Conservation (phyloP, 2,888 invertebrate genomes). For the Catocala fraxini region DNA sequence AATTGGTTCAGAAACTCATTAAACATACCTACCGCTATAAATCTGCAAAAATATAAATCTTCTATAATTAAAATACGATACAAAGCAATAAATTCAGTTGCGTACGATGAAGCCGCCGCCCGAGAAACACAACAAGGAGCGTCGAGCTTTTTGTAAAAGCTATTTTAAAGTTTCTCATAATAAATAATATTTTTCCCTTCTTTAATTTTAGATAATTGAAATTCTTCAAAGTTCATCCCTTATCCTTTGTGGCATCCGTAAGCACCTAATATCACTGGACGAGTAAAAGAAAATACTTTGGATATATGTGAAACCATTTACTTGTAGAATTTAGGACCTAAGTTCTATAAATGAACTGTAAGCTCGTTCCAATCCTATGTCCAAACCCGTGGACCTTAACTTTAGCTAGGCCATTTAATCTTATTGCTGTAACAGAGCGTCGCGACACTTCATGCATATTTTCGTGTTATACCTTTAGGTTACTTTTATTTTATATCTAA, state of each 20-base stretch:
- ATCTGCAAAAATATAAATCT: slow-evolving; percentile 58
- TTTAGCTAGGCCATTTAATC: slow-evolving; percentile 19
- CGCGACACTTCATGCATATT: slow-evolving; percentile 16
- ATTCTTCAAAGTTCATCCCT: slow-evolving; percentile 28
- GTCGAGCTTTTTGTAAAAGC: slow-evolving; percentile 37
- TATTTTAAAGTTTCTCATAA: slow-evolving; percentile 33
- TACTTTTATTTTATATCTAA: no score
- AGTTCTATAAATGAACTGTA: slow-evolving; percentile 11
- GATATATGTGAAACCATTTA: slow-evolving; percentile 21
- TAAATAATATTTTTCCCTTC: slow-evolving; percentile 38
- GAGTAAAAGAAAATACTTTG: slow-evolving; percentile 4
- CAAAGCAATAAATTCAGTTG: slow-evolving; percentile 61
- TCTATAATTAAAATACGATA: slow-evolving; percentile 64
- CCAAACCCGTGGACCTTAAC: slow-evolving; percentile 13
- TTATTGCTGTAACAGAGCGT: slow-evolving; percentile 11
- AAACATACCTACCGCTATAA: slow-evolving; percentile 49
- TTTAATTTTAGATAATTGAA: slow-evolving; percentile 36
- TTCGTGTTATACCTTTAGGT: slow-evolving; percentile 10
- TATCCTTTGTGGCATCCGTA: slow-evolving; percentile 9
- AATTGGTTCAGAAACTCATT: slow-evolving; percentile 39
- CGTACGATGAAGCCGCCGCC: slow-evolving; percentile 42
- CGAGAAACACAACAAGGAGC: slow-evolving; percentile 42
- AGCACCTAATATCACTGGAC: neutral
- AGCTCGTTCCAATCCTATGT: slow-evolving; percentile 16
- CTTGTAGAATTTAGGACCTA: slow-evolving; percentile 13